Evolutionary conservation across 2,113 vertebrate species (phyloP).

Genomic region (Xenopus laevis): DNA sequence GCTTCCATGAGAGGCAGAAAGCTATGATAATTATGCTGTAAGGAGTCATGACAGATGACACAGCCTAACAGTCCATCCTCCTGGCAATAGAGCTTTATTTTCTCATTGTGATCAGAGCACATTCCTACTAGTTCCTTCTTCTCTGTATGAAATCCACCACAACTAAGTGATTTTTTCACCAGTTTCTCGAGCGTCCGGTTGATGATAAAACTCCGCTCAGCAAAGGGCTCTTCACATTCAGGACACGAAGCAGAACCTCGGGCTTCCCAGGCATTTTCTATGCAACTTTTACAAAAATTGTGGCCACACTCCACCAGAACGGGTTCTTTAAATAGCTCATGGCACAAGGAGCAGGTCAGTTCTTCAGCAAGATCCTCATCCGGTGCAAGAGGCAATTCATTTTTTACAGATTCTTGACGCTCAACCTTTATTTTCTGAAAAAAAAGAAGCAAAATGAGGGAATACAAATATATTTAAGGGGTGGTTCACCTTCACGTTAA

Average conservation of each 20-base stretch:
- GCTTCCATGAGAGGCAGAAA: conserved; percentile 48
- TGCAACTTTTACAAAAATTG: conserved; percentile 57
- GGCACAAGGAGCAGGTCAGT: conserved; percentile 54
- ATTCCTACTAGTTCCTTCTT: conserved; percentile 40
- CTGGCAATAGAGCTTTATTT: conserved; percentile 55
- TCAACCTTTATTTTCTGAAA: conserved; percentile 28
- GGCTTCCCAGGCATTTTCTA: conserved; percentile 38
- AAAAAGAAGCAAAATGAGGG: neutral
- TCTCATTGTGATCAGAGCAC: conserved; percentile 51
- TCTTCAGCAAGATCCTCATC: conserved; percentile 42
- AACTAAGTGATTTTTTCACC: conserved; percentile 43
- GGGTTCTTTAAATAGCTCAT: conserved; percentile 53
- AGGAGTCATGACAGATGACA: conserved; percentile 52
- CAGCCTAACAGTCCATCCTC: conserved; percentile 52
- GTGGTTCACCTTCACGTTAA: too few species aligned
- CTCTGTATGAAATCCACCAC: conserved; percentile 24
- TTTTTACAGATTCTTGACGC: neutral
- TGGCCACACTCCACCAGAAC: conserved; percentile 57
- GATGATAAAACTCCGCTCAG: conserved; percentile 61
- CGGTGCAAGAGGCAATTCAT: neutral
- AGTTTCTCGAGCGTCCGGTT: conserved; percentile 66
- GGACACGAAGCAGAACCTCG: conserved; percentile 64
- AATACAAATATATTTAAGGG: too few species aligned
- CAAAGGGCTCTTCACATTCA: conserved; percentile 72
- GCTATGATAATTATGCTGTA: conserved; percentile 47